Evolutionary conservation across 2,888 invertebrate species (phyloP).

Genomic region (Plagiodera versicolora): DNA sequence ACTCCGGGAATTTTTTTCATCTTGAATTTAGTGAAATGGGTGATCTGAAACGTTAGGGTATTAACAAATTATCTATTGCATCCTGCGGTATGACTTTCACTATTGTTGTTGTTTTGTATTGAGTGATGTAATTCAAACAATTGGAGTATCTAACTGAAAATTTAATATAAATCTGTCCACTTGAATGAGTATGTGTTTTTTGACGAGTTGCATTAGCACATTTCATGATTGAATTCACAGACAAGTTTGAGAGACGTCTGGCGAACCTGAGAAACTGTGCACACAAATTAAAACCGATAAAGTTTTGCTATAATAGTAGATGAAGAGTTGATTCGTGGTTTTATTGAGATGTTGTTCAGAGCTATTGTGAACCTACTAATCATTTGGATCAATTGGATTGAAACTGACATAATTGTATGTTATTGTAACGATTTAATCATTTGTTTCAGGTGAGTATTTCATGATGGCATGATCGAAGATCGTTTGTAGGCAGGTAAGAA

Average conservation of each 20-base stretch:
- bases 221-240: conserved; percentile 22
- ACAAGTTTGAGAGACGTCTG: background rate
- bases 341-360: background rate
- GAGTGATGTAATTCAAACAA: conserved; percentile 40
- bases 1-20: conserved; percentile 40
- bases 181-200: conserved; percentile 25
- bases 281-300: background rate
- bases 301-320: background rate
- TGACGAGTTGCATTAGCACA: conserved; percentile 26
- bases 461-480: background rate
- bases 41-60: conserved; percentile 43
- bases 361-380: background rate
- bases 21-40: conserved; percentile 42
- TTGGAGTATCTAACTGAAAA: conserved; percentile 23
- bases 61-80: conserved; percentile 49
- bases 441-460: background rate
- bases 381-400: background rate
- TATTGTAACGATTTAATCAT: background rate
- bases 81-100: conserved; percentile 51
- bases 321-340: background rate
- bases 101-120: conserved; percentile 36
- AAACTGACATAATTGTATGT: background rate
- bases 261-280: background rate
- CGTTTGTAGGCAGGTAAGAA: background rate
- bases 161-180: conserved; percentile 29